A percentile compares a stretch with the other conserved stretches of the same genome.
phyloP scores from a whole-genome alignment of 2,113 vertebrate genomes.

The Ailuropoda melanoleuca region DNA sequence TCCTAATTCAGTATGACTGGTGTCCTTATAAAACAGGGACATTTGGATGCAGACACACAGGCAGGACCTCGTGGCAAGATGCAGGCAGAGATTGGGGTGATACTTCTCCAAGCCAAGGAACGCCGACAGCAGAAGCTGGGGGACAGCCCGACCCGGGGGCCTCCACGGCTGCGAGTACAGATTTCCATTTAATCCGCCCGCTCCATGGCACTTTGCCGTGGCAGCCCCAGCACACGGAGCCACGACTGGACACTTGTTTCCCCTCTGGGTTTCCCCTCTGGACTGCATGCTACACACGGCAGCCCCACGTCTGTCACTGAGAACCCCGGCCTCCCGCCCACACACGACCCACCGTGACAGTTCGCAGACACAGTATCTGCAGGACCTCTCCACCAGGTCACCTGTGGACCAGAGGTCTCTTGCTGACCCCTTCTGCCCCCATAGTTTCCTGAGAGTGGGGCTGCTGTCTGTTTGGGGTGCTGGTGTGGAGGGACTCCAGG shows the following conservation, averaged over 20 bases:
- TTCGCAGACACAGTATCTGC: neutral
- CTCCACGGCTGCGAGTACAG: neutral
- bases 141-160: neutral
- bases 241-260: too few species aligned
- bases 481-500: neutral
- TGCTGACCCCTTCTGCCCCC: neutral
- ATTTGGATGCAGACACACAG: neutral
- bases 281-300: neutral
- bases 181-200: too few species aligned
- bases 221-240: neutral
- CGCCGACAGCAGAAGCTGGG: neutral
- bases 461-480: neutral
- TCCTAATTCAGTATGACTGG: neutral
- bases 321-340: neutral
- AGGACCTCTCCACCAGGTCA: neutral
- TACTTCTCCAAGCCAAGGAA: neutral
- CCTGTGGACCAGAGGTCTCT: neutral
- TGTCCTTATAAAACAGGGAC: neutral
- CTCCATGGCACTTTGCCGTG: too few species aligned
- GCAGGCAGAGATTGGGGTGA: neutral
- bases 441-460: neutral
- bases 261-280: neutral
- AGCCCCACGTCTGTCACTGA: neutral
- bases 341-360: rapidly evolving
- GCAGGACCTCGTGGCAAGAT: neutral